A percentile compares a stretch with the other conserved stretches of the same genome.
These are phyloP conservation scores for Cuculus canorus DNA, from an alignment of 2,797 vertebrate species.

Conservation along the genomic window DNA sequence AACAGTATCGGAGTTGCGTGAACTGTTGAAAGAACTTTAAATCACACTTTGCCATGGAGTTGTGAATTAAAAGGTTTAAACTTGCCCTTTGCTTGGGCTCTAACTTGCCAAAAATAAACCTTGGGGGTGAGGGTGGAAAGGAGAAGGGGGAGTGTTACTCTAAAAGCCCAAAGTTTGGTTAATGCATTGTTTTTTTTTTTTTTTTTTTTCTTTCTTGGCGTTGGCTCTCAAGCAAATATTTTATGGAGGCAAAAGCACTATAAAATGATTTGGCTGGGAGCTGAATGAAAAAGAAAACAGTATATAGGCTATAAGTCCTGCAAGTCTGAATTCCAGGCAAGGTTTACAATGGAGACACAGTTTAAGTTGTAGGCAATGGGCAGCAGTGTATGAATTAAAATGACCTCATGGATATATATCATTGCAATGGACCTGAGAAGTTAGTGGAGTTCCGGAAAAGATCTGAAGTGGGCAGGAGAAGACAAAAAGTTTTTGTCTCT, in stretches of 20 bases:
- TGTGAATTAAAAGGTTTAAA: not conserved
- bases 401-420: slow-evolving; percentile 33
- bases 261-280: slow-evolving; percentile 65
- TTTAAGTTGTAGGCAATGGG: slow-evolving; percentile 41
- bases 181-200: not conserved
- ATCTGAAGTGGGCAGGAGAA: slow-evolving; percentile 58
- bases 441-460: slow-evolving; percentile 49
- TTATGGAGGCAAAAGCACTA: slow-evolving; percentile 62
- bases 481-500: slow-evolving; percentile 65
- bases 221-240: slow-evolving; percentile 50
- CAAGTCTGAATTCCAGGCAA: slow-evolving; percentile 38
- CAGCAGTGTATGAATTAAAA: slow-evolving; percentile 28
- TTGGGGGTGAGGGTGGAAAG: not conserved
- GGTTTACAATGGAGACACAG: slow-evolving; percentile 50
- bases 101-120: slow-evolving; percentile 12
- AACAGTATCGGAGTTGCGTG: not conserved
- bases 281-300: slow-evolving; percentile 68
- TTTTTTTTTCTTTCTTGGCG: not conserved
- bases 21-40: not conserved
- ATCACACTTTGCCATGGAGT: not conserved
- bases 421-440: slow-evolving; percentile 35
- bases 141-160: not conserved
- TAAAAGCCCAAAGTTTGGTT: slow-evolving; percentile 2
- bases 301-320: slow-evolving; percentile 38
- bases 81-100: not conserved